Percentiles rank a stretch among this genome's conserved stretches.
Conservation (phyloP, 2,888 invertebrate genomes). For the Hedychridium roseum region DNA sequence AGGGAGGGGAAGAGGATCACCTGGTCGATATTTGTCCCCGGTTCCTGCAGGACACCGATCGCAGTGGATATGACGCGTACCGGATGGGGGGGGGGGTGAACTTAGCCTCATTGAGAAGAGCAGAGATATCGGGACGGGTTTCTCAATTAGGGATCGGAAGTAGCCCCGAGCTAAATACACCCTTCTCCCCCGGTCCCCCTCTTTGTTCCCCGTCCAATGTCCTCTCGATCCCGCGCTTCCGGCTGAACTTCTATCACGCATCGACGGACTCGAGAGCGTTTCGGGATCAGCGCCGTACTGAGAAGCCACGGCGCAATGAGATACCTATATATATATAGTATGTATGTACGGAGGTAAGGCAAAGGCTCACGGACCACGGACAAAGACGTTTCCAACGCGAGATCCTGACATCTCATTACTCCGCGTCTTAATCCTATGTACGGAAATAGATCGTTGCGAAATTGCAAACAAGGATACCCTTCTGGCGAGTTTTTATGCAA, state of each 20-base stretch:
- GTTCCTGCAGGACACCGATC: slow-evolving; percentile 5
- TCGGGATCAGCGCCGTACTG: neutral
- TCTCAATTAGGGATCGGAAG: slow-evolving; percentile 46
- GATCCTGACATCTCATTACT: too few relatives aligned
- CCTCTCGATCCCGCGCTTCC: slow-evolving; percentile 27
- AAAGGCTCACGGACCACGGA: too few relatives aligned
- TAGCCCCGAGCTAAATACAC: slow-evolving; percentile 35
- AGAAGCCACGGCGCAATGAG: slow-evolving; percentile 6
- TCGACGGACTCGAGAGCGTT: slow-evolving; percentile 15
- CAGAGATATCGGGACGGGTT: slow-evolving; percentile 34
- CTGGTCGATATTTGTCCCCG: slow-evolving; percentile 18
- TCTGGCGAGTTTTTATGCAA: too few relatives aligned
- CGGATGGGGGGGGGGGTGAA: slow-evolving; percentile 4
- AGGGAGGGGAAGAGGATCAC: slow-evolving; percentile 16
- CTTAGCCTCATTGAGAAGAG: slow-evolving; percentile 25
- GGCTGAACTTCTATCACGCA: slow-evolving; percentile 30
- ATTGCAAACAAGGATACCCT: too few relatives aligned
- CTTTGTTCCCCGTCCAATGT: slow-evolving; percentile 1
- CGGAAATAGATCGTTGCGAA: too few relatives aligned
- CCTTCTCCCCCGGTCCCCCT: slow-evolving; percentile 36
- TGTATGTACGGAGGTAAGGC: too few relatives aligned
- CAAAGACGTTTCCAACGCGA: too few relatives aligned
- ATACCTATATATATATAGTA: too few relatives aligned
- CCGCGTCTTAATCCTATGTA: too few relatives aligned
- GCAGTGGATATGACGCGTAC: neutral